Evolutionary conservation across 2,888 invertebrate genomes (phyloP).

Genomic region (Scaptodrosophila latifasciaeformis): DNA sequence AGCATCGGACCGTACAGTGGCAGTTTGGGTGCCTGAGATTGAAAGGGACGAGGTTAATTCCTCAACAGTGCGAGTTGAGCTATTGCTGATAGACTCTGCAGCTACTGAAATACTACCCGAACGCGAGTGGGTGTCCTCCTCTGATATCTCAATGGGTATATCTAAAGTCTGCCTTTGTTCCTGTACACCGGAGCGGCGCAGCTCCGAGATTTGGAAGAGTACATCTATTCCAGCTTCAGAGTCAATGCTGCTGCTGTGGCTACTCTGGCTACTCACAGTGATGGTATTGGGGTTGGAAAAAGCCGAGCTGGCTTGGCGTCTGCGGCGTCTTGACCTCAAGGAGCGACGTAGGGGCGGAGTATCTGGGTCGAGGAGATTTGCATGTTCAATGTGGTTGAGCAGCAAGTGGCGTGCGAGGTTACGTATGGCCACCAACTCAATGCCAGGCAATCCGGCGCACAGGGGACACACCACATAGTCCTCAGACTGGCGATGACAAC

Average conservation of each 20-base stretch:
- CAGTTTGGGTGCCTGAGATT: neutral
- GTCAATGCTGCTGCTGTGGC: slow-evolving; percentile 3
- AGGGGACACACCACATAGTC: slow-evolving; percentile 50
- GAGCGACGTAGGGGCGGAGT: slow-evolving; percentile 35
- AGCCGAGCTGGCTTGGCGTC: slow-evolving; percentile 16
- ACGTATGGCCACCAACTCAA: slow-evolving; percentile 39
- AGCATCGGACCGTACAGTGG: neutral
- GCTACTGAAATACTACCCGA: slow-evolving; percentile 10
- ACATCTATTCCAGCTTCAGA: slow-evolving; percentile 31
- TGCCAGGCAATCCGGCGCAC: slow-evolving; percentile 42
- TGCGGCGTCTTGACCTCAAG: slow-evolving; percentile 32
- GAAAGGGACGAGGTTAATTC: slow-evolving; percentile 13
- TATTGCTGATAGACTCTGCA: neutral
- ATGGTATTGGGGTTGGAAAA: neutral
- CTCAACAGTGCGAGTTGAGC: neutral
- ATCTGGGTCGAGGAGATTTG: slow-evolving; percentile 46
- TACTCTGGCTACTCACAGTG: neutral
- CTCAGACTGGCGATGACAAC: slow-evolving; percentile 32
- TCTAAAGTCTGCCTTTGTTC: neutral
- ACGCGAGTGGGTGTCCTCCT: slow-evolving; percentile 19
- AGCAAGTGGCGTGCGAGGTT: slow-evolving; percentile 45
- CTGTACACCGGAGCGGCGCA: slow-evolving; percentile 19
- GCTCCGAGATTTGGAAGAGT: slow-evolving; percentile 36
- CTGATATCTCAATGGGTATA: neutral
- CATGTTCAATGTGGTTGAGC: slow-evolving; percentile 53